These are phyloP conservation scores for Habropoda laboriosa DNA, from an alignment of 1,140 invertebrate species.

Conservation along the genomic window DNA sequence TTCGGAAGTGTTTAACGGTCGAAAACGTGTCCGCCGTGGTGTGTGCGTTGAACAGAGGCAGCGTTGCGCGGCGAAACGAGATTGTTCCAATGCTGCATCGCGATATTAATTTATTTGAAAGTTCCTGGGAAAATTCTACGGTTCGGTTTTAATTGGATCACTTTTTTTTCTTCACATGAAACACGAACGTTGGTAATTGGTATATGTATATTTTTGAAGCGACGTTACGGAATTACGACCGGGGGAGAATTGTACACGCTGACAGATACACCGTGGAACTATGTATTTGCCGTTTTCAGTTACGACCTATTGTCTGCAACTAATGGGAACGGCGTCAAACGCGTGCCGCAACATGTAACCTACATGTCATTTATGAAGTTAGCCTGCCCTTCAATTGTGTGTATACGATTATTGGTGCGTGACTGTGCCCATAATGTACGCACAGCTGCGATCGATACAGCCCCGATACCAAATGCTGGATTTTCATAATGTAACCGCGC, in stretches of 20 bases:
- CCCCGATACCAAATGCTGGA: constrained; percentile 14
- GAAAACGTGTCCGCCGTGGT: neutral
- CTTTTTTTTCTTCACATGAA: too few relatives aligned
- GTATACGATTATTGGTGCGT: constrained; percentile 27
- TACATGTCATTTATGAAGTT: constrained; percentile 35
- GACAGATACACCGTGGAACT: neutral
- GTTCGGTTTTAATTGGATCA: too few relatives aligned
- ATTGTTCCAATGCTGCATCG: neutral
- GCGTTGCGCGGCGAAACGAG: too few relatives aligned
- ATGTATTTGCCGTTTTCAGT: constrained; percentile 28
- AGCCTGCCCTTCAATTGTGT: constrained; percentile 6
- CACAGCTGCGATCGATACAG: neutral
- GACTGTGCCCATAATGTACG: neutral
- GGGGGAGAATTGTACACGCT: neutral
- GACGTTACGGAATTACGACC: too few relatives aligned
- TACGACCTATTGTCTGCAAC: constrained; percentile 13
- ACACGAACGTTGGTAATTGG: too few relatives aligned
- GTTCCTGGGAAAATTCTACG: too few relatives aligned
- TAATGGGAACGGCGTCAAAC: constrained; percentile 36
- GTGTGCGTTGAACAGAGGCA: too few relatives aligned
- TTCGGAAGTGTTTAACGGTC: neutral
- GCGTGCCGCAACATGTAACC: constrained; percentile 1
- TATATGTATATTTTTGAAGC: too few relatives aligned
- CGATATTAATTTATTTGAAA: neutral
- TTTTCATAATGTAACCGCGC: constrained; percentile 11